These are phyloP conservation scores for Furcifer pardalis DNA, from an alignment of 2,797 vertebrate genomes.

Conservation along the genomic window DNA sequence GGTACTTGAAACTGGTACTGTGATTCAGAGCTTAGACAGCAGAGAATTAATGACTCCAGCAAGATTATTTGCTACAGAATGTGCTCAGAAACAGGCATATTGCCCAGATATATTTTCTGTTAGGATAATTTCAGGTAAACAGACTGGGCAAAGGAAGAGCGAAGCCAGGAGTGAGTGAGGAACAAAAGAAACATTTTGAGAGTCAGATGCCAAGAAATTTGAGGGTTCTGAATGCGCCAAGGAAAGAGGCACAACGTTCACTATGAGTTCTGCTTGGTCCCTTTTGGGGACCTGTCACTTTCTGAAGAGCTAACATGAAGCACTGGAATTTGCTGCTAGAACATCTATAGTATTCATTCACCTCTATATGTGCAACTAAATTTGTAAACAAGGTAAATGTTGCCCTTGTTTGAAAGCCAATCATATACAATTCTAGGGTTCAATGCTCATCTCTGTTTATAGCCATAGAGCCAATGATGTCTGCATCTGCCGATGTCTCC, in stretches of 20 bases:
- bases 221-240: background rate
- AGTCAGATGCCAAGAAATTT: background rate
- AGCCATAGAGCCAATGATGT: no score
- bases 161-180: background rate
- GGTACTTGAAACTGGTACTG: background rate
- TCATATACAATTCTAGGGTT: no score
- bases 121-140: background rate
- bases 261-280: no score
- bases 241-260: no score
- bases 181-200: background rate
- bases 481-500: no score
- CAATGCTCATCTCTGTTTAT: no score
- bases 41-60: background rate
- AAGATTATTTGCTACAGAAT: background rate
- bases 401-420: no score
- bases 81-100: background rate
- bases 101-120: background rate
- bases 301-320: no score
- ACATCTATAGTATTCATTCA: no score
- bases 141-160: background rate
- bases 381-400: no score
- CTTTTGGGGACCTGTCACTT: no score
- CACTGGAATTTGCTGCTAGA: no score
- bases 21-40: background rate
- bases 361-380: background rate